Conservation (phyloP, 2,888 invertebrate genomes). For the Carcina quercana region DNA sequence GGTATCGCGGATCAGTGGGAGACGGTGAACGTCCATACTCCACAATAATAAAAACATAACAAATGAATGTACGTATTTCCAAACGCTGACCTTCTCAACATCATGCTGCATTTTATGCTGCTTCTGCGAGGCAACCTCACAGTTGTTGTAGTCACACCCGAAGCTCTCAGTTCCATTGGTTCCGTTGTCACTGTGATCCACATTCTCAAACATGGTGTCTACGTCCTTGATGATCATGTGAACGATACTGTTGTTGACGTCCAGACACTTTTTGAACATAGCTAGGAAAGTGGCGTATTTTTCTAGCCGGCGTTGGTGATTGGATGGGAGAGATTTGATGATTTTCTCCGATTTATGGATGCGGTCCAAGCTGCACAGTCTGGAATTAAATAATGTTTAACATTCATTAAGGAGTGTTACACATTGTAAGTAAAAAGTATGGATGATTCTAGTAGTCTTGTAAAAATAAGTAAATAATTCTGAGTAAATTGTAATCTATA, state of each 20-base stretch:
- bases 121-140: conserved; percentile 50
- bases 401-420: too few relatives aligned
- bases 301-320: conserved; percentile 83
- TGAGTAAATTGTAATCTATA: too few relatives aligned
- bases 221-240: conserved; percentile 85
- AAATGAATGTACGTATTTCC: too few relatives aligned
- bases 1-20: too few relatives aligned
- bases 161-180: conserved; percentile 51
- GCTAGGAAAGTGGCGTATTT: conserved; percentile 85
- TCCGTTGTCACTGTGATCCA: conserved; percentile 43
- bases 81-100: conserved; percentile 55
- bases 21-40: too few relatives aligned
- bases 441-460: too few relatives aligned
- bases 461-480: too few relatives aligned
- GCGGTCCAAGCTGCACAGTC: conserved; percentile 83
- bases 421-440: too few relatives aligned
- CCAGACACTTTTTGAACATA: conserved; percentile 84
- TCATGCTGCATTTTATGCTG: conserved; percentile 67
- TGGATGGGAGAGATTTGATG: conserved; percentile 80
- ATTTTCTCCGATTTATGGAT: conserved; percentile 86
- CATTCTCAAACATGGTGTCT: conserved; percentile 90
- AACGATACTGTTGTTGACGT: conserved; percentile 79
- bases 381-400: too few relatives aligned
- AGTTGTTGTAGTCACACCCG: conserved; percentile 57
- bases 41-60: too few relatives aligned